Conservation (phyloP, 2,888 invertebrate species). For the Hoplodrina blanda region DNA sequence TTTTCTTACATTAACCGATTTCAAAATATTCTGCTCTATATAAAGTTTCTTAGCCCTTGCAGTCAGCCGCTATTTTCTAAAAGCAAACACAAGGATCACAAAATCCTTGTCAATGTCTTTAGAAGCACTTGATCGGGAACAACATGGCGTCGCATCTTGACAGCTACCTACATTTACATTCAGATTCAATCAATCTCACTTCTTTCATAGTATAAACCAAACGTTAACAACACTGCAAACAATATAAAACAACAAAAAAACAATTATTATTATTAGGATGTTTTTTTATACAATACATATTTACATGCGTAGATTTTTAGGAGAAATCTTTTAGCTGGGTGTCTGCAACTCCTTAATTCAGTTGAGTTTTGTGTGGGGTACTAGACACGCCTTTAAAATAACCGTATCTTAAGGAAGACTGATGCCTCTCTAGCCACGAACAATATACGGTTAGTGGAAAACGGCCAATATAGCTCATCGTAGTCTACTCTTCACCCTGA, state of each 20-base stretch:
- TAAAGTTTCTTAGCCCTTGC: background rate
- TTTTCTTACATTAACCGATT: background rate
- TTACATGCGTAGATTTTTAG: conserved; percentile 41
- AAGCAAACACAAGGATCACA: conserved; percentile 15
- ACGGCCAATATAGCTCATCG: too few relatives aligned
- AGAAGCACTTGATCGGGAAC: conserved; percentile 27
- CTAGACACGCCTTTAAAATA: background rate
- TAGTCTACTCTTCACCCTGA: too few relatives aligned
- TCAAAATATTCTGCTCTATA: background rate
- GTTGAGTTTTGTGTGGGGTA: background rate
- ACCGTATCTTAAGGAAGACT: background rate
- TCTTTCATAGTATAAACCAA: conserved; percentile 40
- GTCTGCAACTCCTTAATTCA: background rate
- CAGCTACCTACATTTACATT: conserved; percentile 35
- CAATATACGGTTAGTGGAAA: too few relatives aligned
- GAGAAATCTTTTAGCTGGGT: conserved; percentile 21
- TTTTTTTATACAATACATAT: conserved; percentile 55
- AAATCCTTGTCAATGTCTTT: conserved; percentile 12
- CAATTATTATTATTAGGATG: conserved; percentile 24
- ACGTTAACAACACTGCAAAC: conserved; percentile 53
- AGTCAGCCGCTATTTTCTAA: conserved; percentile 49
- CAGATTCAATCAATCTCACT: conserved; percentile 65
- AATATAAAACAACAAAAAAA: conserved; percentile 45
- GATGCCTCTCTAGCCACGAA: too few relatives aligned
- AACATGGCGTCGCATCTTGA: conserved; percentile 19